Base-by-base conservation (phyloP, 2,888 invertebrate genomes). In the Meiosimyza platycephala region DNA sequence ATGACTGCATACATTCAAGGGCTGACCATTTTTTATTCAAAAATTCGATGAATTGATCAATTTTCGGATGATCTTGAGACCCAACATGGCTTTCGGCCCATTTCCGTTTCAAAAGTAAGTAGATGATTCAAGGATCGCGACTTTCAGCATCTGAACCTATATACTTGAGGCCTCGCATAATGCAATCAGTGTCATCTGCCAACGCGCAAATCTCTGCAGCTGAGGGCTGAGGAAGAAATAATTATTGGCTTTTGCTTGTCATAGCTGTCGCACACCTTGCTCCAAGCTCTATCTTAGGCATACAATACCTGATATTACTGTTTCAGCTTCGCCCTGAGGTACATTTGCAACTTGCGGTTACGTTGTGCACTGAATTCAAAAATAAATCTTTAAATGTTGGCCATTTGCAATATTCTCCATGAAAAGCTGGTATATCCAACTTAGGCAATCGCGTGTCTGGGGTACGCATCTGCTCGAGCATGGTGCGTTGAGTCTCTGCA, bases 41-140 rank as follows among this genome's bases (percentile, higher is more conserved):
- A 67, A 64, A 64, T 47, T 64, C 50, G 12, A 64, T 64, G 3
- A 66, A 66, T 22, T 68, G 22, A 48, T 33, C 60, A 28, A 47
- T n/a, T 13, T 9, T 68, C n/a, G 68, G 68, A 50, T 66, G 54
- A 59, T 57, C 59, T 48, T n/a, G n/a, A n/a, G n/a, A n/a, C n/a
- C n/a, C n/a, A n/a, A n/a, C n/a, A n/a, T n/a, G n/a, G n/a, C n/a
- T n/a, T n/a, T n/a, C n/a, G n/a, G n/a, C n/a, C n/a, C n/a, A n/a
- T n/a, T n/a, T n/a, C n/a, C n/a, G n/a, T n/a, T n/a, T n/a, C n/a
- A n/a, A n/a, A n/a, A n/a, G n/a, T n/a, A n/a, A n/a, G n/a, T n/a
- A n/a, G n/a, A n/a, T n/a, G n/a, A n/a, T n/a, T n/a, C n/a, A n/a
- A n/a, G n/a, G n/a, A n/a, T n/a, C n/a, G n/a, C n/a, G n/a, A n/a